Evolutionary conservation across 2,888 invertebrate species (phyloP).

Genomic region (Heteromyza rotundicornis): DNA sequence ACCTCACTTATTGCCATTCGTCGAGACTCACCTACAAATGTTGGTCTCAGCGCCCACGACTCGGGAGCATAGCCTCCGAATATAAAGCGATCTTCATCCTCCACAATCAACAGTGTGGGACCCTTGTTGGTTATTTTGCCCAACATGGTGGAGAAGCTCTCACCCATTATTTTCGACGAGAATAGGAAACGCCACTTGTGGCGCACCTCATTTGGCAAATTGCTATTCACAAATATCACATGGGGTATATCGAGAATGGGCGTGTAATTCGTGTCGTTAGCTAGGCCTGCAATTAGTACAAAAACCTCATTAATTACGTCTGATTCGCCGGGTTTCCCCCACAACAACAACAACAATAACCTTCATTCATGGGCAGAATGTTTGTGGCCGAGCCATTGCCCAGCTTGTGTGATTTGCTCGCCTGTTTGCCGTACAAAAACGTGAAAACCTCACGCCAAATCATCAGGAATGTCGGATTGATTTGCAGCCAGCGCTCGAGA

Average conservation of each 20-base stretch:
- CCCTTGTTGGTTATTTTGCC: slow-evolving; percentile 81
- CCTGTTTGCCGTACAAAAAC: slow-evolving; percentile 62
- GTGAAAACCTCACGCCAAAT: slow-evolving; percentile 66
- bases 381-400: slow-evolving; percentile 21
- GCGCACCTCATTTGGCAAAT: slow-evolving; percentile 77
- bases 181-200: slow-evolving; percentile 87
- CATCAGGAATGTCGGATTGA: slow-evolving; percentile 64
- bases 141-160: slow-evolving; percentile 83
- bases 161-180: slow-evolving; percentile 86
- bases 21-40: slow-evolving; percentile 70
- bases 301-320: slow-evolving; percentile 9
- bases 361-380: slow-evolving; percentile 51
- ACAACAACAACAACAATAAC: slow-evolving; percentile 19
- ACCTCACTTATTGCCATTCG: not conserved
- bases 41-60: slow-evolving; percentile 77
- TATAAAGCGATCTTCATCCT: slow-evolving; percentile 80
- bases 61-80: slow-evolving; percentile 90
- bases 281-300: slow-evolving; percentile 69
- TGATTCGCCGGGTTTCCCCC: not conserved
- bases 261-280: slow-evolving; percentile 77
- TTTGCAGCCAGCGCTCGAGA: slow-evolving; percentile 62
- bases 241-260: slow-evolving; percentile 77
- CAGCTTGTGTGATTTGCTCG: slow-evolving; percentile 19
- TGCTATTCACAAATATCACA: slow-evolving; percentile 80
- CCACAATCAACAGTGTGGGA: slow-evolving; percentile 81